These are phyloP conservation scores for Stegodyphus dumicola DNA, from an alignment of 1,140 invertebrate species.

Conservation along the genomic window DNA sequence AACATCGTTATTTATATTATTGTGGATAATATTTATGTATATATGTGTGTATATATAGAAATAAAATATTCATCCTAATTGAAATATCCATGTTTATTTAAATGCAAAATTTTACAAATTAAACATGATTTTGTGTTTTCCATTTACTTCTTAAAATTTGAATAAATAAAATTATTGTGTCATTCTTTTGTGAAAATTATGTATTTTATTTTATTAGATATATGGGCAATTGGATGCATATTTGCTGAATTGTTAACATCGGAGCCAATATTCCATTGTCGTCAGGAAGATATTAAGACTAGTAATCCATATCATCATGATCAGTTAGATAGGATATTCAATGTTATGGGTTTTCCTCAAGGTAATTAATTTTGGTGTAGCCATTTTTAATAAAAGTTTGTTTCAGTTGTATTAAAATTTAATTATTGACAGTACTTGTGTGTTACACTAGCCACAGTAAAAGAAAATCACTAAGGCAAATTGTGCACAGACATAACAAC, in stretches of 20 bases:
- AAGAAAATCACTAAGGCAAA: no score
- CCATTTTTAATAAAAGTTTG: background rate
- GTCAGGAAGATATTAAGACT: conserved; percentile 99
- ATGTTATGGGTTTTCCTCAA: conserved; percentile 99
- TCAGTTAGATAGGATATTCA: conserved; percentile 99
- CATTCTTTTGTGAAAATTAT: background rate
- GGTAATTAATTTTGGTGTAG: conserved; percentile 63
- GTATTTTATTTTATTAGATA: conserved; percentile 76
- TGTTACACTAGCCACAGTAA: no score
- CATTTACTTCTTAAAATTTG: background rate
- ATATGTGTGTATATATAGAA: no score
- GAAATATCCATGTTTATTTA: no score
- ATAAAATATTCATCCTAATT: no score
- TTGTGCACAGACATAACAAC: no score
- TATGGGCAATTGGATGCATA: conserved; percentile 99
- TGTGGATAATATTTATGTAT: no score
- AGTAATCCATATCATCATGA: conserved; percentile 99
- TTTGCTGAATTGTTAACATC: conserved; percentile 97
- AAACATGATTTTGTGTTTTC: background rate
- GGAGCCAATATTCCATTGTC: conserved; percentile 99
- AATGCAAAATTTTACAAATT: no score
- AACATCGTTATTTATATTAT: no score
- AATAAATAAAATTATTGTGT: background rate
- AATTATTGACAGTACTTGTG: background rate
- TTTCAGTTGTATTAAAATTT: background rate